phyloP scores from a whole-genome alignment of 2,797 vertebrate species.

The Galaxias olidus region DNA sequence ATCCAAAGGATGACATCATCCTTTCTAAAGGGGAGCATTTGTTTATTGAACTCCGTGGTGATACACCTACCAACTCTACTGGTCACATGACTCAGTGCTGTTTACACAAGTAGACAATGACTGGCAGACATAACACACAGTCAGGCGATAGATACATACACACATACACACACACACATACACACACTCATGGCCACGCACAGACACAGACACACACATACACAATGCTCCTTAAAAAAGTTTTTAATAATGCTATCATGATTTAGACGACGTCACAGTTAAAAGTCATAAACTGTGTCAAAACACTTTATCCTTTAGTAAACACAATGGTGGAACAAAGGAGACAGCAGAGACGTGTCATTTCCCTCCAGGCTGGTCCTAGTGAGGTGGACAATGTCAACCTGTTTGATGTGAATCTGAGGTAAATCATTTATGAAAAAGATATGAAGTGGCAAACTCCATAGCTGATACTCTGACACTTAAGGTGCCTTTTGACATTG shows the following conservation, averaged over 20 bases:
- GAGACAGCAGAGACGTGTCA: conserved; percentile 41
- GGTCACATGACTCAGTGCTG: conserved; percentile 68
- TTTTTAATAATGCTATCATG: too few relatives aligned
- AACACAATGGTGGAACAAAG: conserved; percentile 75
- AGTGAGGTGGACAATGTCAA: conserved; percentile 52
- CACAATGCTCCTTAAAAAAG: too few relatives aligned
- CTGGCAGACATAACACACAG: too few relatives aligned
- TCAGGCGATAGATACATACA: too few relatives aligned
- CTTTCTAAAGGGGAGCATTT: conserved; percentile 40
- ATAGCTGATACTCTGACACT: too few relatives aligned
- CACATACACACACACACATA: too few relatives aligned
- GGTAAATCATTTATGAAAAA: conserved; percentile 57
- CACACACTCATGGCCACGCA: conserved; percentile 6
- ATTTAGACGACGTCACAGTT: background rate
- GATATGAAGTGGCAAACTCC: too few relatives aligned
- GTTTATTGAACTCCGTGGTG: conserved; percentile 41
- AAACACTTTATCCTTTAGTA: conserved; percentile 44
- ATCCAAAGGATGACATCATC: conserved; percentile 72
- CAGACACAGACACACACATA: conserved; percentile 24
- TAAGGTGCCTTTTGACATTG: too few relatives aligned
- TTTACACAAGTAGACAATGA: conserved; percentile 71
- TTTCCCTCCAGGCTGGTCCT: conserved; percentile 75
- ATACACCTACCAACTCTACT: conserved; percentile 55
- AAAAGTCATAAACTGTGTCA: conserved; percentile 9
- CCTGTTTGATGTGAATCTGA: conserved; percentile 52